Conservation (phyloP, 2,113 vertebrate genomes). For the Erpornis zantholeuca region DNA sequence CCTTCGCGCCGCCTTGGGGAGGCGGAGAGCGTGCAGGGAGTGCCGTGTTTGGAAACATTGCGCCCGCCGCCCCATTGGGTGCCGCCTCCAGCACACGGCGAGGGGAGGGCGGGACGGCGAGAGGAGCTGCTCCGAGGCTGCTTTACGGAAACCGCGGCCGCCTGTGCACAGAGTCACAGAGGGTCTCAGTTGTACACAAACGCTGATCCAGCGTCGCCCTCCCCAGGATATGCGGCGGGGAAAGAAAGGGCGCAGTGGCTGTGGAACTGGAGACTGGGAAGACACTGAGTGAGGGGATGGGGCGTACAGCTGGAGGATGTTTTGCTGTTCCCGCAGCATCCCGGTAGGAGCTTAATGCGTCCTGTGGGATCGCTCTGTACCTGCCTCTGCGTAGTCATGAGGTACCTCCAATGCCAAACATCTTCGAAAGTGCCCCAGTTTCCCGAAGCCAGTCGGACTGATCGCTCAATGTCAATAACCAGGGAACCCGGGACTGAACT, state of each 20-base stretch:
- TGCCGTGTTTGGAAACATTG: conserved; percentile 41
- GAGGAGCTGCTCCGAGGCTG: background rate
- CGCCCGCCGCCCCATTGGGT: background rate
- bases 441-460: background rate
- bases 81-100: background rate
- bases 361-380: no score
- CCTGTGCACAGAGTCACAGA: background rate
- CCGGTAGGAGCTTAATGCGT: background rate
- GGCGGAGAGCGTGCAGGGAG: background rate
- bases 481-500: background rate
- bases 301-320: background rate
- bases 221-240: background rate
- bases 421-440: background rate
- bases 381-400: no score
- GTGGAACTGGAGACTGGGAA: background rate
- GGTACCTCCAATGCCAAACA: background rate
- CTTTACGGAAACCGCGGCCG: rapidly evolving
- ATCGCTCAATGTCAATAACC: background rate
- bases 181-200: no score
- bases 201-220: no score
- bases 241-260: no score
- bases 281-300: background rate
- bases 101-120: background rate
- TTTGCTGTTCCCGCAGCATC: no score
- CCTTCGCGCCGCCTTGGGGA: background rate